phyloP scores from a whole-genome alignment of 2,888 invertebrate genomes.

The Tiliacea aurago region DNA sequence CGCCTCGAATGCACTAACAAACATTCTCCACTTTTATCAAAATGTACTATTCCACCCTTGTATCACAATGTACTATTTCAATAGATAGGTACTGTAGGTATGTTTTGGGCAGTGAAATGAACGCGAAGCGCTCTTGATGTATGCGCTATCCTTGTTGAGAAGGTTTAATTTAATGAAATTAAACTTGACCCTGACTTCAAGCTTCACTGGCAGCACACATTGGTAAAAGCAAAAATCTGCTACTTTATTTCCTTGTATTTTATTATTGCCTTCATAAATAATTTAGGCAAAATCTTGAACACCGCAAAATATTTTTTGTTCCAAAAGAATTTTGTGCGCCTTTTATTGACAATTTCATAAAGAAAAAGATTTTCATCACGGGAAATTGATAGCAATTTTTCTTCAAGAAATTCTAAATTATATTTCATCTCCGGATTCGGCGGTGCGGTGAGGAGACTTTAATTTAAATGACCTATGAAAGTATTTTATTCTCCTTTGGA shows the following conservation, averaged over 20 bases:
- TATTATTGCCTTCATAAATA: slow-evolving; percentile 43
- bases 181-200: slow-evolving; percentile 8
- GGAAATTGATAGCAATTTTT: slow-evolving; percentile 83
- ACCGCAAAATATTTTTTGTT: slow-evolving; percentile 72
- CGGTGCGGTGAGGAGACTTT: slow-evolving; percentile 67
- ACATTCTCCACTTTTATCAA: too few species aligned
- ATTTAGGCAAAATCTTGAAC: slow-evolving; percentile 70
- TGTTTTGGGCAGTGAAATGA: not conserved
- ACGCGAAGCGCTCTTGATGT: not conserved
- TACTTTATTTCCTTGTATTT: slow-evolving; percentile 29
- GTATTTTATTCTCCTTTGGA: slow-evolving; percentile 52
- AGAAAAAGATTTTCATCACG: slow-evolving; percentile 80
- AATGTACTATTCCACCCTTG: too few species aligned
- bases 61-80: too few species aligned
- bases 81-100: not conserved
- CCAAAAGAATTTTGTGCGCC: slow-evolving; percentile 74
- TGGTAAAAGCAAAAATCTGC: slow-evolving; percentile 12
- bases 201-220: slow-evolving; percentile 5
- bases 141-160: not conserved
- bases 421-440: slow-evolving; percentile 79
- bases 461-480: slow-evolving; percentile 71
- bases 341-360: slow-evolving; percentile 84
- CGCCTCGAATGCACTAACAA: too few species aligned
- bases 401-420: slow-evolving; percentile 79
- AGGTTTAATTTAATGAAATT: slow-evolving; percentile 11